These are phyloP conservation scores for Piezodorus guildinii DNA, from an alignment of 1,140 invertebrate species.

Conservation along the genomic window DNA sequence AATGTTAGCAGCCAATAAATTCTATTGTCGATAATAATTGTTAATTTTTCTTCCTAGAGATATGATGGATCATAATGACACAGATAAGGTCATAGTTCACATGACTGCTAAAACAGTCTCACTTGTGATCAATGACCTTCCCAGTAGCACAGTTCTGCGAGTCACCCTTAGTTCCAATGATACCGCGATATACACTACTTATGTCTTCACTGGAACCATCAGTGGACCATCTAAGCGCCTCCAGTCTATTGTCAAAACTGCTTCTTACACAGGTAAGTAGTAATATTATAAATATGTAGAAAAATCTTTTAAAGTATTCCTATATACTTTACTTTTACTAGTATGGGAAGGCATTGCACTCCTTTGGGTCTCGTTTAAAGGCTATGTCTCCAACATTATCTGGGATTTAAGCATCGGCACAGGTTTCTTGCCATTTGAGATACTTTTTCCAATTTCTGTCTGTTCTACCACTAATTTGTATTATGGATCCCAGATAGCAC, in stretches of 20 bases:
- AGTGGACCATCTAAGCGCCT: not conserved
- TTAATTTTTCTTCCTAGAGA: not conserved
- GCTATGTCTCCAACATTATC: too few relatives aligned
- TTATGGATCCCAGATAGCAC: too few relatives aligned
- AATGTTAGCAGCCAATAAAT: too few relatives aligned
- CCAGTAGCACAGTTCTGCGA: slow-evolving; percentile 16
- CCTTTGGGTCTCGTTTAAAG: too few relatives aligned
- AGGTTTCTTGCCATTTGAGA: too few relatives aligned
- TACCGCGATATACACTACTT: not conserved
- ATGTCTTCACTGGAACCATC: slow-evolving; percentile 19
- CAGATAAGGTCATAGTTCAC: slow-evolving; percentile 11
- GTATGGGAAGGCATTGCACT: too few relatives aligned
- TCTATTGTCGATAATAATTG: too few relatives aligned
- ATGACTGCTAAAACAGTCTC: slow-evolving; percentile 19
- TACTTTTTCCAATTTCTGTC: too few relatives aligned
- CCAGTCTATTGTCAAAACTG: not conserved
- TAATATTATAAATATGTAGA: not conserved
- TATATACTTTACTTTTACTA: too few relatives aligned
- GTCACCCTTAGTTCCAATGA: slow-evolving; percentile 6
- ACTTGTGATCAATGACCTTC: slow-evolving; percentile 20
- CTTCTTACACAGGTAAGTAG: not conserved
- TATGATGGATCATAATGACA: not conserved
- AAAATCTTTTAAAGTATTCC: too few relatives aligned
- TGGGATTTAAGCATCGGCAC: too few relatives aligned
- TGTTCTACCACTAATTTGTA: too few relatives aligned